phyloP scores from a whole-genome alignment of 2,888 invertebrate genomes.

The Anthophora plumipes region DNA sequence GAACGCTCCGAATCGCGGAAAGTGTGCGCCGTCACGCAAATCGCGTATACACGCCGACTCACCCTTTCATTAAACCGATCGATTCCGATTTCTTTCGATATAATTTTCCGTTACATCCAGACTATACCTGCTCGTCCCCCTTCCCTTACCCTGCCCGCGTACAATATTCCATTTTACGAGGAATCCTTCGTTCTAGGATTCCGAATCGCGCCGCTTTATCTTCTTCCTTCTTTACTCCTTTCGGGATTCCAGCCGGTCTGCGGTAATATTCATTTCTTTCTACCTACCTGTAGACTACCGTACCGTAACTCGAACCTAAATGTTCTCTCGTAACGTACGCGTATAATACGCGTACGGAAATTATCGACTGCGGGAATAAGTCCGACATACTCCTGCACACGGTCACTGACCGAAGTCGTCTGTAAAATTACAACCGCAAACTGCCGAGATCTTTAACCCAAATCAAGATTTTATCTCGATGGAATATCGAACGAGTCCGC shows the following conservation, averaged over 20 bases:
- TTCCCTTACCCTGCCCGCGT: neutral
- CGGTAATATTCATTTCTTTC: conserved; percentile 52
- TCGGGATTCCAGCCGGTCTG: conserved; percentile 38
- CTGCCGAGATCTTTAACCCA: conserved; percentile 44
- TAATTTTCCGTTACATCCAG: conserved; percentile 39
- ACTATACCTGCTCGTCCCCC: conserved; percentile 1
- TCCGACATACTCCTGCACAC: conserved; percentile 26
- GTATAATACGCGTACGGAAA: conserved; percentile 34
- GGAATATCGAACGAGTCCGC: conserved; percentile 4
- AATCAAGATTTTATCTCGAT: conserved; percentile 48
- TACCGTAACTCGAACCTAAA: conserved; percentile 48
- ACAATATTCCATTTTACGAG: conserved; percentile 60
- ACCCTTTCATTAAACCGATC: conserved; percentile 51
- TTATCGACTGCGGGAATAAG: conserved; percentile 46
- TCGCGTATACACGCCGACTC: conserved; percentile 25
- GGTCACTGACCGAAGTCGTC: conserved; percentile 6
- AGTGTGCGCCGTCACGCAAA: conserved; percentile 59
- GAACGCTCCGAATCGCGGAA: conserved; percentile 17
- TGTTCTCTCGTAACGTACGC: conserved; percentile 35
- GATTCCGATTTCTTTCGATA: conserved; percentile 44
- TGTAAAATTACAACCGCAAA: conserved; percentile 53
- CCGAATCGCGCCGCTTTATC: conserved; percentile 48
- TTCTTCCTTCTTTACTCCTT: conserved; percentile 41
- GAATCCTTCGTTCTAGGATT: conserved; percentile 44
- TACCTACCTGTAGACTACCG: conserved; percentile 19